These are phyloP conservation scores for Podilymbus podiceps DNA, from an alignment of 2,113 vertebrate genomes.

Conservation along the genomic window DNA sequence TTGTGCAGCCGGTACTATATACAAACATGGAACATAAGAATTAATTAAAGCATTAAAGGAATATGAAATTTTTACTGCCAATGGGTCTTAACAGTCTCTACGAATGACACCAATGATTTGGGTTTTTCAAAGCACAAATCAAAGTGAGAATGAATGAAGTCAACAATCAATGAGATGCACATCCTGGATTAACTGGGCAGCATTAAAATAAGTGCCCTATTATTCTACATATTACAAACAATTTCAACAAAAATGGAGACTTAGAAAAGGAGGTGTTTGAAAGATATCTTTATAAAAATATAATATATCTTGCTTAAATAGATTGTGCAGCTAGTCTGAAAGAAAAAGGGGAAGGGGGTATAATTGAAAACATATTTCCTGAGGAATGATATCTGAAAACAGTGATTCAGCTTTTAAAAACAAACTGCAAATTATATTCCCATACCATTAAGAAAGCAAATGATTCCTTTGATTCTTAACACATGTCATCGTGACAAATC, in stretches of 20 bases:
- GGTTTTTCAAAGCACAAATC: background rate
- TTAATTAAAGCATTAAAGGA: background rate
- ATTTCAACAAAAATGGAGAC: background rate
- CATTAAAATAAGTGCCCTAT: background rate
- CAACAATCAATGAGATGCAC: background rate
- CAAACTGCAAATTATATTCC: constrained; percentile 48
- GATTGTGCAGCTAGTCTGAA: background rate
- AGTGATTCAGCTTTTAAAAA: constrained; percentile 53
- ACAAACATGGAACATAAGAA: background rate
- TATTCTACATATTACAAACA: background rate
- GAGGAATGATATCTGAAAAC: constrained; percentile 37
- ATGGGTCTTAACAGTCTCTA: background rate
- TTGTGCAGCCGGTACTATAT: background rate
- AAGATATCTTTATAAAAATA: background rate
- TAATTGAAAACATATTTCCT: constrained; percentile 30
- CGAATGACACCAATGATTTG: background rate
- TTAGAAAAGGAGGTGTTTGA: background rate
- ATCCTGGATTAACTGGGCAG: background rate
- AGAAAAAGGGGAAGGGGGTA: background rate
- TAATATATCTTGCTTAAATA: background rate
- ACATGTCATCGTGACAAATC: constrained; percentile 30
- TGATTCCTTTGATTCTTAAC: constrained; percentile 49
- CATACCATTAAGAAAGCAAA: constrained; percentile 36
- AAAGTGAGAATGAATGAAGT: background rate
- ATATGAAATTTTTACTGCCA: background rate